Evolutionary conservation across 2,113 vertebrate genomes (phyloP).

Genomic region (human (Homo sapiens)): GRCh38 chr12:129950501-129951000

Average conservation of each 20-base stretch:
- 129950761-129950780: neutral
- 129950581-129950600: neutral
- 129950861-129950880: too few species aligned
- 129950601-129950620: too few species aligned
- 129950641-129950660: neutral
- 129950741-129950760: neutral
- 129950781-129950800: neutral
- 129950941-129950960: neutral
- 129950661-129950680: neutral
- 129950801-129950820: neutral
- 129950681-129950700: too few species aligned
- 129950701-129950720: neutral
- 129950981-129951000: neutral
- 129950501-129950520: neutral
- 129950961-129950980: too few species aligned
- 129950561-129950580: neutral
- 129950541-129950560: rapidly evolving
- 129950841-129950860: too few species aligned
- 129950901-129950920: too few species aligned
- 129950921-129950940: neutral
- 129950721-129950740: too few species aligned
- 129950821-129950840: neutral
- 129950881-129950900: neutral
- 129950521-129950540: neutral
- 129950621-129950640: neutral